Percentiles rank a stretch among this genome's conserved stretches.
phyloP scores from a whole-genome alignment of 2,797 vertebrate genomes.

The Typhlichthys eigenmanni region DNA sequence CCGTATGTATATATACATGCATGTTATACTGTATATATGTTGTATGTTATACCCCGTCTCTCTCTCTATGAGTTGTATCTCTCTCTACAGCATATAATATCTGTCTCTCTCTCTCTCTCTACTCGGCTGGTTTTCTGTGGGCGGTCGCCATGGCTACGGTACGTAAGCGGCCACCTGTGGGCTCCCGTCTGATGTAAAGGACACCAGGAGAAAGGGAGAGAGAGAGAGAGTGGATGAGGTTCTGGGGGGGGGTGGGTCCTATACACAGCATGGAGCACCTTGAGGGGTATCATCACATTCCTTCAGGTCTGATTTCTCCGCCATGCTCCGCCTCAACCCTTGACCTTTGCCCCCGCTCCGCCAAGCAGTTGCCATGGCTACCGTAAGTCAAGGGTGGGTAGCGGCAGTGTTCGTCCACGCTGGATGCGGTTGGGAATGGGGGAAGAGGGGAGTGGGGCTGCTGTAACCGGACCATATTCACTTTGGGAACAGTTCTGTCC shows the following conservation, averaged over 20 bases:
- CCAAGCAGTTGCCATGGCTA: conserved; percentile 74
- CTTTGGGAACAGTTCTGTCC: too few species aligned
- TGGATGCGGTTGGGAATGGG: conserved; percentile 28
- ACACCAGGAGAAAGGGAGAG: conserved; percentile 14
- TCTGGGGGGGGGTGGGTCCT: too few species aligned
- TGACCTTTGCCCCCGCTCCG: conserved; percentile 63
- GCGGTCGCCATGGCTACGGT: conserved; percentile 71
- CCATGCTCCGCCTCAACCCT: conserved; percentile 69
- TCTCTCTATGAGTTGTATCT: conserved; percentile 25
- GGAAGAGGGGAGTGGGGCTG: conserved; percentile 19
- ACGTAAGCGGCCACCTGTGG: conserved; percentile 75
- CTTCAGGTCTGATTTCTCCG: conserved; percentile 53
- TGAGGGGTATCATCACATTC: too few species aligned
- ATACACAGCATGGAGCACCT: too few species aligned
- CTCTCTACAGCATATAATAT: conserved; percentile 22
- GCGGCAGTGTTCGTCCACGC: conserved; percentile 38
- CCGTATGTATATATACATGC: too few species aligned
- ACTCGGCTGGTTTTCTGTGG: conserved; percentile 54
- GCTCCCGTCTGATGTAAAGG: conserved; percentile 59
- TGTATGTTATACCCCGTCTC: too few species aligned
- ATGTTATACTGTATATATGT: too few species aligned
- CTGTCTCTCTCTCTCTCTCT: conserved; percentile 15
- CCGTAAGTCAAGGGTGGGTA: conserved; percentile 41
- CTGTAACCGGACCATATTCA: too few species aligned
- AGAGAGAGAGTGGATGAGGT: conserved; percentile 34